Base-by-base conservation (phyloP, 2,888 invertebrate genomes). In the Mythimna impura region DNA sequence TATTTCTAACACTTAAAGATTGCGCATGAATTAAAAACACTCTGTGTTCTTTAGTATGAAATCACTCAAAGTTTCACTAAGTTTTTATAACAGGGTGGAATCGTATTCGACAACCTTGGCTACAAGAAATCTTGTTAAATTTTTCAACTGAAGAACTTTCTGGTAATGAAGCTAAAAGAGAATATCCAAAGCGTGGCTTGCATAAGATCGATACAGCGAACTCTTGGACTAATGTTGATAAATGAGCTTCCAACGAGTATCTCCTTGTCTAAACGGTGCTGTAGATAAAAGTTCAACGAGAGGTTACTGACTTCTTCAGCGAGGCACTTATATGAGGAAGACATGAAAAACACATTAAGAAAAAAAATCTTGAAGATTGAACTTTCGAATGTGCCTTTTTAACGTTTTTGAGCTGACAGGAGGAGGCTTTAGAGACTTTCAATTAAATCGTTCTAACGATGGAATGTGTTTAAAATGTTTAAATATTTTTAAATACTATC, bases 281-380 rank as follows among this genome's bases (percentile, higher is more conserved):
- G 47, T 54, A 58, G 55, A 79, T 73, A 73, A 73, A 73, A 79
- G 55, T 57, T 79, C 10, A 57, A 17, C 9, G 43, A 52, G 34
- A 22, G 25, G 40, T 50, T 52, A 22, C 25, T 54, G 30, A 60
- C 43, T 57, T 62, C 65, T 60, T 30, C 17, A 7, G 2, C 30
- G 58, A 4, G 20, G 12, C 36, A 61, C 61, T 73, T 80, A 43
- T 77, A 6, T 57, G 47, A 57, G 17, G 20, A 20, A 54, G 55
- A 74, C 80, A 74, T 62, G 74, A 66, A 77, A 77, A 66, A 40
- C 34, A 47, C 61, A 77, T 77, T 73, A 77, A 20, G 47, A 14
- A 22, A n/a, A 57, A 55, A 64, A 66, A 36, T 17, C n/a, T 52
- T 52, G 55, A 0, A 62, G 3, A 34, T 47, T 40, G 30, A 66